Conservation (phyloP, 2,888 invertebrate genomes). For the Noctuana brunneofusca region DNA sequence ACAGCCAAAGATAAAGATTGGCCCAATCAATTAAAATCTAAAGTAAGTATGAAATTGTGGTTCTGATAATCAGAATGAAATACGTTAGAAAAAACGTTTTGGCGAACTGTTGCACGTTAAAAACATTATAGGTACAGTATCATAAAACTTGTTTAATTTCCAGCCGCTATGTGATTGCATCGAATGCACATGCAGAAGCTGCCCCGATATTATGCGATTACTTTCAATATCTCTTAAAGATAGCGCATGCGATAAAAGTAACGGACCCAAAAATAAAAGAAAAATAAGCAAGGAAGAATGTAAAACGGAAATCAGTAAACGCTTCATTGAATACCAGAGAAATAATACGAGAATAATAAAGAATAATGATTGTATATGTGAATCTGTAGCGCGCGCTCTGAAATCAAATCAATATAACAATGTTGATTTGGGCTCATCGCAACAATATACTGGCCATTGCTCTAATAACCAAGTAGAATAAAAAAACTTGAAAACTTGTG, state of each 20-base stretch:
- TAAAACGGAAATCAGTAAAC: background rate
- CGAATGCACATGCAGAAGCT: constrained; percentile 47
- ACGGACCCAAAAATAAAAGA: background rate
- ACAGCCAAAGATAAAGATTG: background rate
- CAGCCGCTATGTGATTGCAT: constrained; percentile 58
- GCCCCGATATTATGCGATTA: constrained; percentile 51
- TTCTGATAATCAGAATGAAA: too few relatives aligned
- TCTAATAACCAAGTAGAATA: background rate
- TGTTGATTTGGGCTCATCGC: background rate
- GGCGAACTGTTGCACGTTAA: too few relatives aligned
- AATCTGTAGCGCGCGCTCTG: background rate
- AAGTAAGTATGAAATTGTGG: background rate
- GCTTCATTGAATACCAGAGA: background rate
- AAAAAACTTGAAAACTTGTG: background rate
- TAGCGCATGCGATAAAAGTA: background rate
- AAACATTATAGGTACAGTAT: too few relatives aligned
- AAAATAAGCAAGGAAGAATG: background rate
- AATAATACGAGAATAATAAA: background rate
- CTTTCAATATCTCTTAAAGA: constrained; percentile 44
- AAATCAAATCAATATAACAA: background rate
- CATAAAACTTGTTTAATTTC: constrained; percentile 36
- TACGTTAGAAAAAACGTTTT: too few relatives aligned
- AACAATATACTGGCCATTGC: background rate
- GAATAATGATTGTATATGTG: background rate
- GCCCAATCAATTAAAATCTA: background rate